Conservation (phyloP, 2,113 vertebrate species). For the Trematocara zebra region DNA sequence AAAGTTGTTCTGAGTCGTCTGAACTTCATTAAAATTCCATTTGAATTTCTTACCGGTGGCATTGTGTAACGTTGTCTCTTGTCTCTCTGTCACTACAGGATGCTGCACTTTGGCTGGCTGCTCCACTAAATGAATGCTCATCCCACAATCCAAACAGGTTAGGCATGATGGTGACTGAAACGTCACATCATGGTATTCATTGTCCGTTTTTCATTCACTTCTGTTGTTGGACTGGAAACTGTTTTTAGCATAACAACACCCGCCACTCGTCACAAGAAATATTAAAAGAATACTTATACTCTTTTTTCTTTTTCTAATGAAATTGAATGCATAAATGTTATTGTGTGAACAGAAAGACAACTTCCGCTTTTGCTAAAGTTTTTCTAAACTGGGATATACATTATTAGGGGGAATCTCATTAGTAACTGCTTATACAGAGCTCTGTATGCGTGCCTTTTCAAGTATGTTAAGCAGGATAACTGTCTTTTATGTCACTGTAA, state of each 20-base stretch:
- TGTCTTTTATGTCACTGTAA: neutral
- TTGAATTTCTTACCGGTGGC: neutral
- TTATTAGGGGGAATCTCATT: neutral
- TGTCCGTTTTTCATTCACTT: neutral
- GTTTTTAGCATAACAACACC: neutral
- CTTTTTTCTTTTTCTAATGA: neutral
- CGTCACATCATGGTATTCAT: accelerated
- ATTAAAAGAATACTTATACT: neutral
- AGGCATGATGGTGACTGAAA: neutral
- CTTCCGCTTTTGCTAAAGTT: neutral
- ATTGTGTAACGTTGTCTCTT: neutral
- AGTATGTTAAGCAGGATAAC: neutral
- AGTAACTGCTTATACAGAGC: neutral
- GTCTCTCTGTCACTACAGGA: neutral
- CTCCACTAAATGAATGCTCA: neutral
- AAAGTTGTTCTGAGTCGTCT: neutral
- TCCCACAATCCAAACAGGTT: neutral
- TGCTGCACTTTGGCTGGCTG: neutral
- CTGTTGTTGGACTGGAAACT: neutral
- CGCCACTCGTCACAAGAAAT: neutral
- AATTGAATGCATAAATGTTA: neutral
- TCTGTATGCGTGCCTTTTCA: neutral
- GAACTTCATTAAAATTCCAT: neutral
- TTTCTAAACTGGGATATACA: neutral
- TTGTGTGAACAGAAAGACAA: neutral